Base-by-base conservation (phyloP, 2,888 invertebrate species). In the Sialis fuliginosa region DNA sequence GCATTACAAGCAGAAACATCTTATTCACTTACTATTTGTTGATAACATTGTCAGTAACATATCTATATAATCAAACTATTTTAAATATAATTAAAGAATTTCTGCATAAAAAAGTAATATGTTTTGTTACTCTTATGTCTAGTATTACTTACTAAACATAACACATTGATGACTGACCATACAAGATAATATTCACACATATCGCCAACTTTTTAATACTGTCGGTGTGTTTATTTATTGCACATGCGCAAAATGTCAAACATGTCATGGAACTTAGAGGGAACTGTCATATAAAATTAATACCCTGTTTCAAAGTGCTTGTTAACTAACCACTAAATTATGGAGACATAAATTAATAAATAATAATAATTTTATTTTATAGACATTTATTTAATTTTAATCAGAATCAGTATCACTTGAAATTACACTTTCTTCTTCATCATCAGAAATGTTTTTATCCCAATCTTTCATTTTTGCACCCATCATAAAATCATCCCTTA, bases 401-500 rank as follows among this genome's bases (percentile, higher is more conserved):
- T 39, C 10, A 12, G 12, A 39, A 39, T 39, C 39, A 6, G 10
- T 13, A 13, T 41, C 22, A 9, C 30, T 13, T 22, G 41, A 41
- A 30, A 30, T 4, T 12, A 30, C 41, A 41, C 9, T 41, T 22
- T 41, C 39, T 7, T 39, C 6, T 13, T 22, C 41, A 30, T 65
- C 63, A 35, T 72, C 70, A 54, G 72, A 70, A 41, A 71, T 67
- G 54, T 83, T 76, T 63, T 86, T 85, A 60, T 91, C 88, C 92
- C 92, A 92, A 64, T 91, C 88, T 66, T 89, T 90, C 67, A 90
- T 75, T 66, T 83, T 84, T 33, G 84, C 81, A 52, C 83, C 85
- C 73, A 87, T 84, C 79, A 89, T 85, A 60, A 87, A 93, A 64
- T 92, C 89, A 58, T 90, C 87, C 52, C 82, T 69, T 31, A 81